Evolutionary conservation across 2,113 vertebrate genomes (phyloP), one percentile per base, ranked within the genome.

Genomic region (Neolamprologus devosi): DNA sequence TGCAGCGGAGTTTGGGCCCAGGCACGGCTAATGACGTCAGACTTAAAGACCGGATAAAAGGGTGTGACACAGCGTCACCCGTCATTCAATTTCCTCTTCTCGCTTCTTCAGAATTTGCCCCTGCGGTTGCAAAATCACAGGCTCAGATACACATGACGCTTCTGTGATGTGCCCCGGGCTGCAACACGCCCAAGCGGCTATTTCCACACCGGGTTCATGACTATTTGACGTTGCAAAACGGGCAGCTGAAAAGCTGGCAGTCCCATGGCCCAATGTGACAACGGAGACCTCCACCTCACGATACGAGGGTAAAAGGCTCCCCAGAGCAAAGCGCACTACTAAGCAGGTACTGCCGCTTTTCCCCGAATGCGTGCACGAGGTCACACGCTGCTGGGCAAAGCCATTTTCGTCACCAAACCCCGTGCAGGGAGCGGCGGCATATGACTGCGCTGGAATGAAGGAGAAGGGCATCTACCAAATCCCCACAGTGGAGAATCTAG

Each of bases 381-480:
- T 54, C 53, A 23, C 53, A 54, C 6, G 10, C n/a, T 54, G 53
- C n/a, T 54, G 53, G 51, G n/a, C 51, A 54, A 54, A 21, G 10
- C 51, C 5, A 54, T 51, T 54, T 12, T 54, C 0, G n/a, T 54
- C 51, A 54, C n/a, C 10, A 11, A 54, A 21, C n/a, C n/a, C 51
- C 2, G 10, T 54, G 51, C 6, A 21, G n/a, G n/a, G 6, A 21
- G 51, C 2, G 10, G 5, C 10, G 10, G 51, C n/a, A 0, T 54
- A 0, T 4, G 51, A 12, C 2, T n/a, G 19, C 5, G 2, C 19
- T n/a, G 19, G 19, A 51, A 51, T 2, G 8, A 51, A 51, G 5
- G 17, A 51, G 49, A 51, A n/a, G 8, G 49, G 49, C 49, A 51
- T 5, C 49, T n/a, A n/a, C 49, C 17, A 51, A 51, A 51, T 51